Conservation (phyloP, 2,797 vertebrate genomes). For the Scomberomorus guttatus region DNA sequence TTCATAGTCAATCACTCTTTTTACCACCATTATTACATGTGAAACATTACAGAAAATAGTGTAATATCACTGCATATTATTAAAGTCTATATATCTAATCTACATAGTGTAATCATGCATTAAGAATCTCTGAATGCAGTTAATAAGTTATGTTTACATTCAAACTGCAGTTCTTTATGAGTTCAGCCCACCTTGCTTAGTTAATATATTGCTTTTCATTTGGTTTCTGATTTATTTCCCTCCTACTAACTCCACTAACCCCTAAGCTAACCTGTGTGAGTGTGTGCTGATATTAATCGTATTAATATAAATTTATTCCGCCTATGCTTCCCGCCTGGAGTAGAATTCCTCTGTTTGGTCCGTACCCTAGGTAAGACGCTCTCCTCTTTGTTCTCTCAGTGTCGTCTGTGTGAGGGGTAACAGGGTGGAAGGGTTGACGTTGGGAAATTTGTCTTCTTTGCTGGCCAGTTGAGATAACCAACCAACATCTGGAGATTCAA, state of each 20-base stretch:
- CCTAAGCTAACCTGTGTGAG: slow-evolving; percentile 76
- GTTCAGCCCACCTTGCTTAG: slow-evolving; percentile 18
- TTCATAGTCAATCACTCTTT: slow-evolving; percentile 60
- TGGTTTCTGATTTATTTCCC: slow-evolving; percentile 49
- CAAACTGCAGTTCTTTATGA: slow-evolving; percentile 10
- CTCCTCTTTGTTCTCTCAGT: slow-evolving; percentile 86
- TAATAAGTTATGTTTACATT: slow-evolving; percentile 7
- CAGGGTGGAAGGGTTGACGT: slow-evolving; percentile 28
- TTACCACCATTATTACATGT: slow-evolving; percentile 40
- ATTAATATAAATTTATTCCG: slow-evolving; percentile 96
- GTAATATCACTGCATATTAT: slow-evolving; percentile 7
- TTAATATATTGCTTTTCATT: slow-evolving; percentile 33
- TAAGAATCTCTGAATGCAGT: background rate
- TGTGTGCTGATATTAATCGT: slow-evolving; percentile 83
- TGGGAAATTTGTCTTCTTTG: slow-evolving; percentile 22
- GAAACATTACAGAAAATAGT: slow-evolving; percentile 25
- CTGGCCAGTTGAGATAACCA: slow-evolving; percentile 14
- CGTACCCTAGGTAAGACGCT: slow-evolving; percentile 99
- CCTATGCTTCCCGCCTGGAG: slow-evolving; percentile 98
- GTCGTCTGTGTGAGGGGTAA: slow-evolving; percentile 74
- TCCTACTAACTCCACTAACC: slow-evolving; percentile 75
- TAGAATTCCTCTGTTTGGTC: slow-evolving; percentile 99
- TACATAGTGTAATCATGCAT: slow-evolving; percentile 14
- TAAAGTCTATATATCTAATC: background rate
- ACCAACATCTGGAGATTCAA: background rate